Conservation (phyloP, 2,797 vertebrate genomes). For the Microcaecilia unicolor region DNA sequence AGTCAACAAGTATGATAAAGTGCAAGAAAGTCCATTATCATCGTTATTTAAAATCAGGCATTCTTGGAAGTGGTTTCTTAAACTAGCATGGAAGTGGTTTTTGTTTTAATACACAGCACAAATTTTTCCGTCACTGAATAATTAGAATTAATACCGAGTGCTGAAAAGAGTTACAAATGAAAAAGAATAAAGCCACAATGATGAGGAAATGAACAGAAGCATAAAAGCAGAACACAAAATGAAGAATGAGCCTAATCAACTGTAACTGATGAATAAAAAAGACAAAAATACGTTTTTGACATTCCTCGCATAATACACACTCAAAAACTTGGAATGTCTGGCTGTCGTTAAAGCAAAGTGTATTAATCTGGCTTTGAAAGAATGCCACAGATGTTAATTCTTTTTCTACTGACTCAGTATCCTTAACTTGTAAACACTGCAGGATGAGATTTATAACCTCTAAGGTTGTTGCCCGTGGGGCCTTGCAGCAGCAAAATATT, state of each 20-base stretch:
- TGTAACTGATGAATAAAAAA: slow-evolving; percentile 38
- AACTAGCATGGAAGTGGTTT: too few species aligned
- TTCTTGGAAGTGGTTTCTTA: too few species aligned
- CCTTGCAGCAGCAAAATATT: too few species aligned
- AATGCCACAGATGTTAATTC: slow-evolving; percentile 65
- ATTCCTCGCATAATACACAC: slow-evolving; percentile 38
- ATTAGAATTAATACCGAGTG: slow-evolving; percentile 32
- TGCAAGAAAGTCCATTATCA: too few species aligned
- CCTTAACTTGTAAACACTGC: slow-evolving; percentile 55
- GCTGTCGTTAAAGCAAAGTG: slow-evolving; percentile 36
- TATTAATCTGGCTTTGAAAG: slow-evolving; percentile 61
- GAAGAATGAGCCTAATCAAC: slow-evolving; percentile 24
- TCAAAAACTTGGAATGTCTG: slow-evolving; percentile 51
- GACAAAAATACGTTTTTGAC: slow-evolving; percentile 21
- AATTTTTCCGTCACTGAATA: too few species aligned
- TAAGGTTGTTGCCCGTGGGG: slow-evolving; percentile 30
- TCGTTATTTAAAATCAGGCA: too few species aligned
- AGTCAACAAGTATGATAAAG: too few species aligned
- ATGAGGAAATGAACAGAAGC: slow-evolving; percentile 30
- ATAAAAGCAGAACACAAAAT: slow-evolving; percentile 26
- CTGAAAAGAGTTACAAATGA: slow-evolving; percentile 34
- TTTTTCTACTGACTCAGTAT: slow-evolving; percentile 53
- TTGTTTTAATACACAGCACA: too few species aligned
- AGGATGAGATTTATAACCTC: slow-evolving; percentile 48
- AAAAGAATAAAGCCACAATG: slow-evolving; percentile 29